phyloP scores from a whole-genome alignment of 2,113 vertebrate genomes.

The Ailurus styani region DNA sequence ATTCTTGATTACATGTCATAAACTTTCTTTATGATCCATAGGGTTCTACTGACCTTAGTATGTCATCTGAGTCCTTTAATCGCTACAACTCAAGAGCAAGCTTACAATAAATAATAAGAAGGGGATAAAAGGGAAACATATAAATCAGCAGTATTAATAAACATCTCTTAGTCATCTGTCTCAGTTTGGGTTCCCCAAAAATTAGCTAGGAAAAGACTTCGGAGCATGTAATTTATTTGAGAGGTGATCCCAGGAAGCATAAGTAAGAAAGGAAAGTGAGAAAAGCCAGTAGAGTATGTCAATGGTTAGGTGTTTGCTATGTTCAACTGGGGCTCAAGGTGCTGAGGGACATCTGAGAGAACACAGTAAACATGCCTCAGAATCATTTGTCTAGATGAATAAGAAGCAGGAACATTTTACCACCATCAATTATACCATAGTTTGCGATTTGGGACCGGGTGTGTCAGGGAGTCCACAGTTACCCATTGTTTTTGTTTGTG shows the following conservation, averaged over 20 bases:
- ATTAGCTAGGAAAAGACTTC: not conserved
- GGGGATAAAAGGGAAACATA: not conserved
- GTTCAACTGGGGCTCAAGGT: not conserved
- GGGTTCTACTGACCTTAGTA: not conserved
- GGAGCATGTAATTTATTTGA: not conserved
- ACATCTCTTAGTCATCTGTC: not conserved
- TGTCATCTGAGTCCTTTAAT: not conserved
- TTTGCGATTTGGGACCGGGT: not conserved
- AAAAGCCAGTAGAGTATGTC: not conserved
- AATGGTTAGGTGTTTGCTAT: not conserved
- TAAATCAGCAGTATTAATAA: not conserved
- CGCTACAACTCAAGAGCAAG: not conserved
- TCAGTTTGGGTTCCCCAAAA: not conserved
- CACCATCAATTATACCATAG: not conserved
- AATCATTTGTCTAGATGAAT: not conserved
- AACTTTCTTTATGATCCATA: not conserved
- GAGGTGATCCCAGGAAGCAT: not conserved
- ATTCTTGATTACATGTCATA: not conserved
- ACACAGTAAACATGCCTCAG: not conserved
- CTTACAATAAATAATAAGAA: not conserved
- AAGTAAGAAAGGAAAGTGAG: not conserved
- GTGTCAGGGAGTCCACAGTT: not conserved
- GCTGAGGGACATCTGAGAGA: not conserved
- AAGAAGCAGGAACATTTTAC: not conserved
- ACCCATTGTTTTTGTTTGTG: not conserved